These are phyloP conservation scores for Tamias sibiricus DNA, from an alignment of 2,113 vertebrate genomes.

Conservation along the genomic window DNA sequence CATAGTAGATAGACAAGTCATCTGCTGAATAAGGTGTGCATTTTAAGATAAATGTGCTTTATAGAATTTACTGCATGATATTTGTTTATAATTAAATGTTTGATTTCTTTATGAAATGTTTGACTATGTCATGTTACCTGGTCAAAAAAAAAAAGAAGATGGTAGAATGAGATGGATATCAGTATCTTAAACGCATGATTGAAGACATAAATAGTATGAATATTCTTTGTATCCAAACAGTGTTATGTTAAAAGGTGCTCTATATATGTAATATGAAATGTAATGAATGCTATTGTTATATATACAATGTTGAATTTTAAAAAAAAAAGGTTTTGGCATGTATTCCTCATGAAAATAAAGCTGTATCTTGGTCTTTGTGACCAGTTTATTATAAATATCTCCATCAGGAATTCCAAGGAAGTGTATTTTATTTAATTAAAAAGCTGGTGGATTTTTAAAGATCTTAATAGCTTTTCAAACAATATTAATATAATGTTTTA, in stretches of 20 bases:
- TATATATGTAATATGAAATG: too few relatives aligned
- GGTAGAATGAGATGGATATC: too few relatives aligned
- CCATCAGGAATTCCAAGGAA: constrained; percentile 47
- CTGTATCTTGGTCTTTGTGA: constrained; percentile 47
- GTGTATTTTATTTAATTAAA: constrained; percentile 44
- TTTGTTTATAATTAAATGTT: constrained; percentile 84
- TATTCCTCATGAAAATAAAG: constrained; percentile 74
- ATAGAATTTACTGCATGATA: constrained; percentile 74
- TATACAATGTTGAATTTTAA: too few relatives aligned
- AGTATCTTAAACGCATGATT: too few relatives aligned
- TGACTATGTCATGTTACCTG: constrained; percentile 77
- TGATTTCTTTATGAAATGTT: constrained; percentile 83
- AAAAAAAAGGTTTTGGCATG: constrained; percentile 76
- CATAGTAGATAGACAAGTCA: constrained; percentile 59
- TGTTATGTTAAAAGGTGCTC: too few relatives aligned
- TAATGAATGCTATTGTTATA: too few relatives aligned
- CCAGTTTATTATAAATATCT: constrained; percentile 57
- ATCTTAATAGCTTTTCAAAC: background rate
- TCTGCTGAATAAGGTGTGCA: constrained; percentile 76
- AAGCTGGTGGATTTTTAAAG: background rate
- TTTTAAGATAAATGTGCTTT: constrained; percentile 81
- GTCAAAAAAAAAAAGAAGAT: too few relatives aligned
- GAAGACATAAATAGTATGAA: too few relatives aligned
- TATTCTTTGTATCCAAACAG: too few relatives aligned
- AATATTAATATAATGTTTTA: background rate